These are phyloP conservation scores for Myodes glareolus DNA, from an alignment of 2,113 vertebrate genomes.

Conservation along the genomic window DNA sequence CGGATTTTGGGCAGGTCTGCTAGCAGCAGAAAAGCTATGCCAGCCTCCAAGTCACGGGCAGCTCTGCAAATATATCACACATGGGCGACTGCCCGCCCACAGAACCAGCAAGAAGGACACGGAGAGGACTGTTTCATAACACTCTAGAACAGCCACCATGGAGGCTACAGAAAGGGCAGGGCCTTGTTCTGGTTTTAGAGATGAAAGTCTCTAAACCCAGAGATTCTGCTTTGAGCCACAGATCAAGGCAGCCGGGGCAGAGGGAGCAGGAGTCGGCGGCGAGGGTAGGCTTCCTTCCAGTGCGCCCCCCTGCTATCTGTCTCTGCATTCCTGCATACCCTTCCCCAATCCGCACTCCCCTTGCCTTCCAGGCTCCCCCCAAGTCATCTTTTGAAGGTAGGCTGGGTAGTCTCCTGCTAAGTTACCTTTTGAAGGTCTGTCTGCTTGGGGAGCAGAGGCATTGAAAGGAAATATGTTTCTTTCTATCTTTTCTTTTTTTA, in stretches of 20 bases:
- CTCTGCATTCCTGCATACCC: background rate
- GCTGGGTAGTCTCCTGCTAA: constrained; percentile 19
- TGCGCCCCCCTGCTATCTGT: background rate
- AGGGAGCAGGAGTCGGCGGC: background rate
- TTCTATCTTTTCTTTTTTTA: constrained; percentile 33
- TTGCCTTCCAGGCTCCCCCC: background rate
- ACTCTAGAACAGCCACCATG: constrained; percentile 17
- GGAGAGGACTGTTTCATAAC: constrained; percentile 6
- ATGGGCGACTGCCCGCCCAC: background rate
- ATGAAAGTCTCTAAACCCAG: constrained; percentile 43
- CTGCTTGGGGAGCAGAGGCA: constrained; percentile 56
- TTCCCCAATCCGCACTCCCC: too few species aligned
- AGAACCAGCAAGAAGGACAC: constrained; percentile 31
- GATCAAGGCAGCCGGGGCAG: constrained; percentile 5
- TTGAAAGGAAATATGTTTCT: constrained; percentile 42
- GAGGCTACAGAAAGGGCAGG: constrained; percentile 17
- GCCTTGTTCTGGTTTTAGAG: constrained; percentile 37
- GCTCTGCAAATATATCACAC: background rate
- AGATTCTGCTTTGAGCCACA: constrained; percentile 41
- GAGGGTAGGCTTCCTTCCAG: background rate
- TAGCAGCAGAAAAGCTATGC: background rate
- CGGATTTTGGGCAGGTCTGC: background rate
- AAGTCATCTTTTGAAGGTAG: constrained; percentile 42
- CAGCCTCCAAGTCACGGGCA: background rate
- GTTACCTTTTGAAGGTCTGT: constrained; percentile 66